A percentile compares a stretch with the other conserved stretches of the same genome.
Evolutionary conservation across 2,113 vertebrate species (phyloP).

Genomic region (Anoura caudifer): DNA sequence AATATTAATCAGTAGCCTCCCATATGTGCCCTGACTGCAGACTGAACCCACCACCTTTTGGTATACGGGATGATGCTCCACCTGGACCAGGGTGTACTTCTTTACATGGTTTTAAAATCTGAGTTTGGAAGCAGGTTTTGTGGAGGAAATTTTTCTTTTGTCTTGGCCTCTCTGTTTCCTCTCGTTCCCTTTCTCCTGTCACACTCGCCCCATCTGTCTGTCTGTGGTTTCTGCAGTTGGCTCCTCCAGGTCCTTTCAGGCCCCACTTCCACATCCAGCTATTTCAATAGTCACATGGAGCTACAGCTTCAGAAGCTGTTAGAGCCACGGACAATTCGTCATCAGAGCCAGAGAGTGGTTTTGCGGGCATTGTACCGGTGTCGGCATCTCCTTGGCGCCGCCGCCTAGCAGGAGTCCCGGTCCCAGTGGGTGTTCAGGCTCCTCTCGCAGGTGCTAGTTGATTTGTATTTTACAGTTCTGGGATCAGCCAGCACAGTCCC

Average conservation of each 20-base stretch:
- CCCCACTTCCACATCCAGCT: background rate
- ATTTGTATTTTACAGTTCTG: background rate
- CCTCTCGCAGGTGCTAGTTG: background rate
- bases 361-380: background rate
- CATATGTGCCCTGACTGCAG: too few species aligned
- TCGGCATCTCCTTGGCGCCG: background rate
- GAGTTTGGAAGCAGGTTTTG: background rate
- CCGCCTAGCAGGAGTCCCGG: rapidly evolving
- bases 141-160: background rate
- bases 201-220: background rate
- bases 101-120: background rate
- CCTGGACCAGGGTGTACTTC: background rate
- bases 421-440: background rate
- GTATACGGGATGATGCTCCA: too few species aligned
- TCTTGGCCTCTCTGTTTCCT: background rate
- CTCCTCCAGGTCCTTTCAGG: background rate
- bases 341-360: background rate
- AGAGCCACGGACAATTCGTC: background rate
- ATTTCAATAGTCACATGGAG: background rate
- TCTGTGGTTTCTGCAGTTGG: background rate
- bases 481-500: background rate
- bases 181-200: background rate
- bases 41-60: too few species aligned
- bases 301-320: background rate
- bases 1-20: too few species aligned